Evolutionary conservation across 2,888 invertebrate genomes (phyloP), one percentile per base, ranked within the genome.

Genomic region (Coleophora flavipennella): DNA sequence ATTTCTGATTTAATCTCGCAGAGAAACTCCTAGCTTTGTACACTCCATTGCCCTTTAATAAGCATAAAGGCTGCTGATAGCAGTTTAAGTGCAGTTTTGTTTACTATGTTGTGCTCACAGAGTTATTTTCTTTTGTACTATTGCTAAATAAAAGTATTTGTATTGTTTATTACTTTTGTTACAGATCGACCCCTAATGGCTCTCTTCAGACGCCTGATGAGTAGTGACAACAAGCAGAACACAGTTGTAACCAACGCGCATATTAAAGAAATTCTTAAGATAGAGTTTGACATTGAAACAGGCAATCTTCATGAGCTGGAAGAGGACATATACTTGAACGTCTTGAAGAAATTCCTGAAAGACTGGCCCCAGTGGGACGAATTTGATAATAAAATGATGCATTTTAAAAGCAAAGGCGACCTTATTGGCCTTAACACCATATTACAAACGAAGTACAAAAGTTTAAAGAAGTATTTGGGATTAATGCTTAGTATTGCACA

Each of bases 311-410:
- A 74, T 1, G 62, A 61, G 1, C 36, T 81, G 1, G 72, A 75
- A 53, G 50, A 69, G 0, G 73, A 79, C 1, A 69, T 79, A 12
- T 78, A 73, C 33, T 45, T 81, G 7, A 71, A 67, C 11, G 55
- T 78, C 0, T 58, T 78, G 9, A 81, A 81, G 40, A 75, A 69
- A 38, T 80, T 61, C 40, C 44, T 81, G 0, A 79, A 78, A 52
- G 67, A 72, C 35, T 81, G 81, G 81, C 78, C 81, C 0, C 60
- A 67, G n/a, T 81, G 81, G 81, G 73, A 79, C 12, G 62, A 63
- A 1, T 63, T 81, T 11, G 77, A 79, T 31, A 45, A 46, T 1
- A 46, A 57, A 0, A 54, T 77, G 1, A 64, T 51, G 26, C 49
- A 46, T 0, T 42, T 67, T 0, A 69, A 68, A 34, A 51, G 46